Percentiles rank a stretch among this genome's conserved stretches.
These are phyloP conservation scores for Agrochola macilenta DNA, from an alignment of 2,888 invertebrate genomes.

Conservation along the genomic window DNA sequence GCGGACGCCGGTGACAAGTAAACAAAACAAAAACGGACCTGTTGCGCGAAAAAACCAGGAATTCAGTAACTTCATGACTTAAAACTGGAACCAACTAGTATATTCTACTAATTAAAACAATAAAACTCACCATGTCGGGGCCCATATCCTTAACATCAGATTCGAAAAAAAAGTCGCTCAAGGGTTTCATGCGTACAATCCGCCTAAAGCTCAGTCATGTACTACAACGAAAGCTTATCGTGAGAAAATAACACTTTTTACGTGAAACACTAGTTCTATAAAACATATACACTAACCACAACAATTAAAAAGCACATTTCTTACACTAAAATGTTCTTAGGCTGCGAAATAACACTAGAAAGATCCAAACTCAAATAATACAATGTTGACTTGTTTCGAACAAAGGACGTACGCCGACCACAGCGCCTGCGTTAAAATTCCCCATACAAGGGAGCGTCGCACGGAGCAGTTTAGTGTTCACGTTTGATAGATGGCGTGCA, in stretches of 20 bases:
- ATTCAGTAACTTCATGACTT: conserved; percentile 84
- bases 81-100: conserved; percentile 76
- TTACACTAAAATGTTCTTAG: conserved; percentile 77
- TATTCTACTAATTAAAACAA: conserved; percentile 71
- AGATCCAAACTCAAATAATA: conserved; percentile 84
- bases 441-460: conserved; percentile 83
- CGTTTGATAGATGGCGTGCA: conserved; percentile 84
- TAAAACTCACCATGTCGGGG: conserved; percentile 94
- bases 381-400: conserved; percentile 91
- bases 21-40: conserved; percentile 91
- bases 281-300: conserved; percentile 71
- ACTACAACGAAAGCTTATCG: conserved; percentile 81
- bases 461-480: conserved; percentile 70
- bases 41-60: conserved; percentile 87
- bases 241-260: conserved; percentile 76
- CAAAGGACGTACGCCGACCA: conserved; percentile 90
- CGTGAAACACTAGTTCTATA: conserved; percentile 75
- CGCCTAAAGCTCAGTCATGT: conserved; percentile 86
- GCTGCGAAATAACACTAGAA: conserved; percentile 79
- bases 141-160: conserved; percentile 95
- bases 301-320: conserved; percentile 78
- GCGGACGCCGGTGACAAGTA: conserved; percentile 92
- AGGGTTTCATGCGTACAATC: conserved; percentile 92
- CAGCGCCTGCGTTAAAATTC: conserved; percentile 89
- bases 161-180: conserved; percentile 92